Conservation (phyloP, 2,888 invertebrate species). For the Agrochola macilenta region DNA sequence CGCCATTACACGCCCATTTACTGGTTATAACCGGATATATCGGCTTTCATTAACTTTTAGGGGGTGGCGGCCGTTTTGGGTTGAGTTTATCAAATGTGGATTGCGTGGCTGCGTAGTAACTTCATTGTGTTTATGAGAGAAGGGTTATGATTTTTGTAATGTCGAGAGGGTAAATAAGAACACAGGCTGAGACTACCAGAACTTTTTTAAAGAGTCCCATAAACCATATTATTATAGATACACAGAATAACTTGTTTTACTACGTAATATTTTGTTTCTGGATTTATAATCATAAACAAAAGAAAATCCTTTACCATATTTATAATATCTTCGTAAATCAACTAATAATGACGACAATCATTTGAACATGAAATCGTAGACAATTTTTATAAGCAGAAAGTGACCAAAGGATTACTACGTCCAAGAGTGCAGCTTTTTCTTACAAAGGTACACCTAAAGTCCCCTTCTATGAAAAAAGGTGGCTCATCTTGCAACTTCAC, state of each 20-base stretch:
- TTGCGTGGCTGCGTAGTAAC: neutral
- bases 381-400: neutral
- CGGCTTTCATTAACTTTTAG: conserved; percentile 70
- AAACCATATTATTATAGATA: neutral
- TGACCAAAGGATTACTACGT: neutral
- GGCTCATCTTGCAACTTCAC: conserved; percentile 2
- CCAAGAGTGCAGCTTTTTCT: neutral
- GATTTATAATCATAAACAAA: neutral
- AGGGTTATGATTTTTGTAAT: neutral
- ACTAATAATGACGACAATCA: neutral
- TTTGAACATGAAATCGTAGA: neutral
- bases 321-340: neutral
- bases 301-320: neutral
- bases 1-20: conserved; percentile 60
- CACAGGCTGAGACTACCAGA: neutral
- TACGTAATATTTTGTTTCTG: neutral
- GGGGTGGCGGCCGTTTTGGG: conserved; percentile 59
- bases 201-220: neutral
- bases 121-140: conserved; percentile 10
- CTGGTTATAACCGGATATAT: conserved; percentile 60
- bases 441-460: neutral
- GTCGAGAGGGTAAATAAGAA: neutral
- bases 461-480: neutral
- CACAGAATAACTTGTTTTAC: neutral
- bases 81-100: conserved; percentile 33